phyloP scores from a whole-genome alignment of 2,113 vertebrate genomes.

The Saccopteryx leptura region DNA sequence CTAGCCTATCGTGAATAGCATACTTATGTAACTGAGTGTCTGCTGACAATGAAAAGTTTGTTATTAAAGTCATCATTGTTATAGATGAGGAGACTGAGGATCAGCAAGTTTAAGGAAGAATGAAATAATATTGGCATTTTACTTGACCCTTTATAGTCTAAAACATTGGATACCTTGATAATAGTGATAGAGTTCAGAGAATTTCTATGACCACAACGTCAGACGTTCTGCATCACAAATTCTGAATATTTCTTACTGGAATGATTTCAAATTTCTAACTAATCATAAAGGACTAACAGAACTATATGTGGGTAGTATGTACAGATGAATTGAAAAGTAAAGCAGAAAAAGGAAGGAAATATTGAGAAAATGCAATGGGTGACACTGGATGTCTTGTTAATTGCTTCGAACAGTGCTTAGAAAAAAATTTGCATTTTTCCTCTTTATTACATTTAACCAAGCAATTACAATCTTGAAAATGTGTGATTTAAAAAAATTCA shows the following conservation, averaged over 20 bases:
- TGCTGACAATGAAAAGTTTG: background rate
- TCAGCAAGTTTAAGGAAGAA: background rate
- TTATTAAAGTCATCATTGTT: background rate
- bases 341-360: background rate
- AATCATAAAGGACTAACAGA: background rate
- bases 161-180: background rate
- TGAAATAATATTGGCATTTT: background rate
- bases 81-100: background rate
- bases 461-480: background rate
- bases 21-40: background rate
- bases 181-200: background rate
- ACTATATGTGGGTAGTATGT: background rate
- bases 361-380: background rate
- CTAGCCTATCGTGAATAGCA: background rate
- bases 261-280: background rate
- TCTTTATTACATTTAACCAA: background rate
- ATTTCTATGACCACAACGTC: background rate
- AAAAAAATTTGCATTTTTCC: background rate
- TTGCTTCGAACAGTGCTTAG: background rate
- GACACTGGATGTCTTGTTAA: background rate
- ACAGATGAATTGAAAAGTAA: background rate
- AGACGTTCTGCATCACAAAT: background rate
- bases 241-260: background rate
- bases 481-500: background rate
- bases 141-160: background rate